Base-by-base conservation (phyloP, 2,888 invertebrate genomes). In the Phoronis australis region DNA sequence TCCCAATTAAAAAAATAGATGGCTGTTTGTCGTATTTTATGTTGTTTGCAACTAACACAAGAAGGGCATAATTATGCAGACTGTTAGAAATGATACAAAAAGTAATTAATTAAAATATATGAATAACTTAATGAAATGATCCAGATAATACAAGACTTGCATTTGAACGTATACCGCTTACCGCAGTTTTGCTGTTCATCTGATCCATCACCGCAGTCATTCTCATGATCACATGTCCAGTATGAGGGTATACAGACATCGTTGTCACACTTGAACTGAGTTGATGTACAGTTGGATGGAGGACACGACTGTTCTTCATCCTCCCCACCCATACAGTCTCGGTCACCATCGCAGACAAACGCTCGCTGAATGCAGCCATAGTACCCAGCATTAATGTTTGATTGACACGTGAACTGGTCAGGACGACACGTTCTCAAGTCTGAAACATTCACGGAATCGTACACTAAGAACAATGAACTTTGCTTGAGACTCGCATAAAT, bases 211-310 rank as follows among this genome's bases (percentile, higher is more conserved):
- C 93, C 92, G 67, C 95, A 96, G 72, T 96, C 95, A 69, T 95
- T 91, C 74, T 94, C 93, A 73, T 91, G 93, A 72, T 96, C 95
- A 71, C 95, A 96, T n/a, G 66, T 60, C 62, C 73, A 75, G 37
- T 69, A 64, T 9, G 58, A 54, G 9, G 73, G 70, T 65, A 91
- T 85, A 45, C 63, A 64, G 39, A 9, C 87, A 40, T 87, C 86
- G 75, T 96, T 96, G 35, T 84, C 84, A 69, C 96, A 97, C 0
- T 94, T 93, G 69, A 96, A 96, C 75, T 94, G 92, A 2, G 89
- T 91, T n/a, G 84, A 82, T 1, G 89, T 89, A 72, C 96, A 96
- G 0, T 88, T 87, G 1, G 91, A 90, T 1, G 55, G 53, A 0
- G 66, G 66, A 51, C 75, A 75, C 27, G 61, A 55, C 49, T 64